A percentile compares a stretch with the other conserved stretches of the same genome.
Conservation (phyloP, 2,888 invertebrate species). For the Hirtodrosophila confusa region DNA sequence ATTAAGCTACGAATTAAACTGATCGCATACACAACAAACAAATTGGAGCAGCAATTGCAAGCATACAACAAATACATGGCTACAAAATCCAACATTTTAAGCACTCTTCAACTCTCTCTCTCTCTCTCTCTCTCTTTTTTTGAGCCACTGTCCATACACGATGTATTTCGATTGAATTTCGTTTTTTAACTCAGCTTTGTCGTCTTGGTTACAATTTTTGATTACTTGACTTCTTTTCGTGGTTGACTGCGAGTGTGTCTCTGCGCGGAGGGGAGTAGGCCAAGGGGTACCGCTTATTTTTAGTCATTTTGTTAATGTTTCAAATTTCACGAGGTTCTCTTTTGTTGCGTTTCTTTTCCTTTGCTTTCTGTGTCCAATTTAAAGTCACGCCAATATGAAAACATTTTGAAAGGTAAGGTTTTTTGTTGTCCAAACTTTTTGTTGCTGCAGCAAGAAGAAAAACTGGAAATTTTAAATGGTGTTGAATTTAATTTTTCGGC, state of each 20-base stretch:
- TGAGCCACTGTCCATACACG: slow-evolving; percentile 13
- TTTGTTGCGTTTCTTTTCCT: slow-evolving; percentile 44
- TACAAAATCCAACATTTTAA: slow-evolving; percentile 12
- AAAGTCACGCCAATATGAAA: slow-evolving; percentile 33
- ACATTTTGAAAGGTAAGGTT: slow-evolving; percentile 53
- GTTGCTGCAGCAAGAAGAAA: slow-evolving; percentile 40
- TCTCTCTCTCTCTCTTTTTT: slow-evolving; percentile 7
- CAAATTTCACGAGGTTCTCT: slow-evolving; percentile 54
- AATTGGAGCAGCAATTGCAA: slow-evolving; percentile 56
- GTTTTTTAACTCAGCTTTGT: slow-evolving; percentile 40
- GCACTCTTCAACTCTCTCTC: slow-evolving; percentile 8
- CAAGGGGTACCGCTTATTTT: slow-evolving; percentile 6
- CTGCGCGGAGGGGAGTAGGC: background rate
- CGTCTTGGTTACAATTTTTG: slow-evolving; percentile 38
- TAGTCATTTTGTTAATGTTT: slow-evolving; percentile 44
- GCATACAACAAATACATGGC: slow-evolving; percentile 18
- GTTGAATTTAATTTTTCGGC: slow-evolving; percentile 39
- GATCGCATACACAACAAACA: slow-evolving; percentile 53
- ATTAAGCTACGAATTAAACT: slow-evolving; percentile 62
- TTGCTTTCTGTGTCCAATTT: slow-evolving; percentile 41
- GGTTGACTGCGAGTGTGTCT: background rate
- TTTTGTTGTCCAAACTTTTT: slow-evolving; percentile 11
- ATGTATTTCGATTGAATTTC: slow-evolving; percentile 32
- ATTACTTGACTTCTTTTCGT: slow-evolving; percentile 50
- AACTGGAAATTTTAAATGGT: slow-evolving; percentile 51